Conservation (phyloP, 2,113 vertebrate species). For the Amphilophus citrinellus region DNA sequence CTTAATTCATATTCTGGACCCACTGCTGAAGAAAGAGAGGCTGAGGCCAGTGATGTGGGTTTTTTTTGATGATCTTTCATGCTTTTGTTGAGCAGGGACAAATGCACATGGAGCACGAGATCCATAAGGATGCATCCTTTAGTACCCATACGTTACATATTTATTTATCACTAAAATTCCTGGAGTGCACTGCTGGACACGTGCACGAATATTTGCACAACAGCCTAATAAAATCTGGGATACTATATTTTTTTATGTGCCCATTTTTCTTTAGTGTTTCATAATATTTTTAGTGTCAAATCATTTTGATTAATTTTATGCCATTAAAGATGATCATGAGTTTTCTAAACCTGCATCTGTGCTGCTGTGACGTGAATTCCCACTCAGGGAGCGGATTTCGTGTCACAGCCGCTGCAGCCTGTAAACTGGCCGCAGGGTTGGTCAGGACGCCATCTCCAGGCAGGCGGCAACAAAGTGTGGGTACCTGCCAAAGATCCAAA, state of each 20-base stretch:
- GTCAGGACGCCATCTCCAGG: background rate
- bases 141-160: background rate
- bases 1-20: background rate
- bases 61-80: background rate
- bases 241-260: too few species aligned
- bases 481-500: background rate
- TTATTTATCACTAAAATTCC: background rate
- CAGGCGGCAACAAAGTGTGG: background rate
- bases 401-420: background rate
- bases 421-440: background rate
- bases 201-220: background rate
- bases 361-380: background rate
- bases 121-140: background rate
- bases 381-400: background rate
- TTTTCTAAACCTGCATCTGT: background rate
- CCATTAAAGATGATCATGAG: background rate
- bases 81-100: background rate
- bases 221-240: background rate
- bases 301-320: background rate
- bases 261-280: background rate
- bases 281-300: background rate
- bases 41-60: background rate
- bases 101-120: rapidly evolving
- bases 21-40: background rate
- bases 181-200: background rate